These are phyloP conservation scores for Monopterus albus DNA, from an alignment of 2,113 vertebrate genomes.

Conservation along the genomic window DNA sequence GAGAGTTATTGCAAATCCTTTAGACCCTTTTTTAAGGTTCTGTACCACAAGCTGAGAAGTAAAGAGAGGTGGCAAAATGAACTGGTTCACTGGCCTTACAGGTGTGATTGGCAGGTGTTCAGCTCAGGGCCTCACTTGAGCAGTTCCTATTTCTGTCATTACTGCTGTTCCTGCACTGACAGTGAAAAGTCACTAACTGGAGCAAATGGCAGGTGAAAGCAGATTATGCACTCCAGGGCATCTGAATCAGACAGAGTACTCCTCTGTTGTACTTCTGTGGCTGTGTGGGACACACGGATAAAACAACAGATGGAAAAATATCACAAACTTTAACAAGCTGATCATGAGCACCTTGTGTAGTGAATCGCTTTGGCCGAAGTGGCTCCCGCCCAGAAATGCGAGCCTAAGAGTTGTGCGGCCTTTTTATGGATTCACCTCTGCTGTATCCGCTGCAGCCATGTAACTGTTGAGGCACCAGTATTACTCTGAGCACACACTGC, in stretches of 20 bases:
- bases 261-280: conserved; percentile 18
- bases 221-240: conserved; percentile 34
- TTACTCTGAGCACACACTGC: background rate
- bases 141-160: conserved; percentile 54
- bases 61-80: conserved; percentile 14
- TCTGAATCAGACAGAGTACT: conserved; percentile 4
- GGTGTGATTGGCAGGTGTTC: conserved; percentile 63
- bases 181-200: conserved; percentile 60
- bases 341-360: conserved; percentile 1
- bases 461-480: background rate
- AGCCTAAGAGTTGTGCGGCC: background rate
- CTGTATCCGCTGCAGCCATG: background rate
- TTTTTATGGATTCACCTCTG: conserved; percentile 6
- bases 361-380: conserved; percentile 7
- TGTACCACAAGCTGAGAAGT: conserved; percentile 7
- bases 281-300: conserved; percentile 21
- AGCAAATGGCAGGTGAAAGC: conserved; percentile 55
- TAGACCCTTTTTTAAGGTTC: conserved; percentile 16
- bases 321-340: conserved; percentile 16
- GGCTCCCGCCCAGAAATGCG: background rate
- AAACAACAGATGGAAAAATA: conserved; percentile 14
- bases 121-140: conserved; percentile 55
- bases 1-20: conserved; percentile 23
- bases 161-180: conserved; percentile 40
- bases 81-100: conserved; percentile 23